phyloP scores from a whole-genome alignment of 2,888 invertebrate genomes.

The Andricus curvator region DNA sequence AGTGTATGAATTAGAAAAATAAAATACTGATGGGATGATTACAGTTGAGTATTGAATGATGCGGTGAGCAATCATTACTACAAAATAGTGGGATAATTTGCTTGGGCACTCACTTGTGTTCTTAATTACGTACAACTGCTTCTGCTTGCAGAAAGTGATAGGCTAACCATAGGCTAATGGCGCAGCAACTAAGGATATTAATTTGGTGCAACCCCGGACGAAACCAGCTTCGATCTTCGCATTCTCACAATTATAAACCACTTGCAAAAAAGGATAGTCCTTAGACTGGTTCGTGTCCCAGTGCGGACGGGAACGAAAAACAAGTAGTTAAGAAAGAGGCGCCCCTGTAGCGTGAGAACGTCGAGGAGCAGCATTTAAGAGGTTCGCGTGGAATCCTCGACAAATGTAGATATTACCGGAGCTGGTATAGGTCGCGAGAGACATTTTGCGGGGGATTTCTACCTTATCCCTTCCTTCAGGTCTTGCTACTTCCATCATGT shows the following conservation, averaged over 20 bases:
- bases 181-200: slow-evolving; percentile 37
- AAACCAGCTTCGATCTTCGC: slow-evolving; percentile 39
- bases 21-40: background rate
- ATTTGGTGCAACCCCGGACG: slow-evolving; percentile 37
- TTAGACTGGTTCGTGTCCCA: slow-evolving; percentile 33
- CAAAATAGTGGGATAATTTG: slow-evolving; percentile 24
- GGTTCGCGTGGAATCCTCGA: slow-evolving; percentile 63
- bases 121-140: slow-evolving; percentile 36
- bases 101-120: slow-evolving; percentile 25
- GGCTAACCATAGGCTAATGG: slow-evolving; percentile 39
- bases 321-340: slow-evolving; percentile 33
- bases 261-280: slow-evolving; percentile 42
- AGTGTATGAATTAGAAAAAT: too few species aligned
- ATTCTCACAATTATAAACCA: slow-evolving; percentile 42
- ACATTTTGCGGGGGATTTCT: slow-evolving; percentile 28
- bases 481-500: slow-evolving; percentile 21
- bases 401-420: slow-evolving; percentile 68
- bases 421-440: slow-evolving; percentile 37
- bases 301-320: slow-evolving; percentile 40
- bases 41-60: background rate
- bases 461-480: background rate
- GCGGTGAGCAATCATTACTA: slow-evolving; percentile 10
- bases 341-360: slow-evolving; percentile 44
- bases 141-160: slow-evolving; percentile 39
- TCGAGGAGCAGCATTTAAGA: slow-evolving; percentile 47